These are phyloP conservation scores for Enteromius fasciolatus DNA, from an alignment of 2,797 vertebrate species.

Conservation along the genomic window DNA sequence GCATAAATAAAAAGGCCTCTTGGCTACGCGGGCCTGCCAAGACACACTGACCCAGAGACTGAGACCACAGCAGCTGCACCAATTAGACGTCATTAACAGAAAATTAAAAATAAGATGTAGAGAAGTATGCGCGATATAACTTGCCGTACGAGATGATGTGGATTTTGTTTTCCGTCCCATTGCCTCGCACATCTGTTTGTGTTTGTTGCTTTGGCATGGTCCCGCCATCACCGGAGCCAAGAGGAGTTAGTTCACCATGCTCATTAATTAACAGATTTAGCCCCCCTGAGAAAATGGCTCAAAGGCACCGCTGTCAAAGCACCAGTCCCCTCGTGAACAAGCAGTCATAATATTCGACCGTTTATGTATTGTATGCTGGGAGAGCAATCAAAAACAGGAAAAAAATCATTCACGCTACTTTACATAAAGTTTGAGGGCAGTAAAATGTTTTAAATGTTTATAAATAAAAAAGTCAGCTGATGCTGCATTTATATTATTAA, in stretches of 20 bases:
- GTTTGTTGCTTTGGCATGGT: conserved; percentile 53
- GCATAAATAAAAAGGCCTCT: conserved; percentile 55
- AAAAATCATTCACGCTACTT: background rate
- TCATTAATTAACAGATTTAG: conserved; percentile 64
- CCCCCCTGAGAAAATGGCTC: conserved; percentile 55
- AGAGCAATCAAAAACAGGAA: background rate
- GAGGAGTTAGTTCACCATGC: conserved; percentile 63
- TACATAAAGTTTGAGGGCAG: conserved; percentile 3
- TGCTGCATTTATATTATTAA: background rate
- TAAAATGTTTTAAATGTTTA: background rate
- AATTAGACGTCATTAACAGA: conserved; percentile 60
- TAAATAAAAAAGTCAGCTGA: background rate
- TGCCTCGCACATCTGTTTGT: conserved; percentile 55
- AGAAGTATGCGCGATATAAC: conserved; percentile 53
- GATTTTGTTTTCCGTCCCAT: conserved; percentile 52
- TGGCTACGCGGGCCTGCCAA: conserved; percentile 32
- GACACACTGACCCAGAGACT: conserved; percentile 46
- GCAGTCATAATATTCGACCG: conserved; percentile 51
- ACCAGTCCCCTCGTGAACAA: conserved; percentile 10
- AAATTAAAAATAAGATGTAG: conserved; percentile 53
- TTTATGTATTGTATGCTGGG: conserved; percentile 15
- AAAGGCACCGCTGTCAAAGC: conserved; percentile 52
- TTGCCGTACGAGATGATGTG: conserved; percentile 46
- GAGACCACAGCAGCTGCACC: conserved; percentile 57
- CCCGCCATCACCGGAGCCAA: conserved; percentile 50